Evolutionary conservation across 2,888 invertebrate species (phyloP), one percentile per base, ranked within the genome.

Genomic region (Isoperla grammatica): DNA sequence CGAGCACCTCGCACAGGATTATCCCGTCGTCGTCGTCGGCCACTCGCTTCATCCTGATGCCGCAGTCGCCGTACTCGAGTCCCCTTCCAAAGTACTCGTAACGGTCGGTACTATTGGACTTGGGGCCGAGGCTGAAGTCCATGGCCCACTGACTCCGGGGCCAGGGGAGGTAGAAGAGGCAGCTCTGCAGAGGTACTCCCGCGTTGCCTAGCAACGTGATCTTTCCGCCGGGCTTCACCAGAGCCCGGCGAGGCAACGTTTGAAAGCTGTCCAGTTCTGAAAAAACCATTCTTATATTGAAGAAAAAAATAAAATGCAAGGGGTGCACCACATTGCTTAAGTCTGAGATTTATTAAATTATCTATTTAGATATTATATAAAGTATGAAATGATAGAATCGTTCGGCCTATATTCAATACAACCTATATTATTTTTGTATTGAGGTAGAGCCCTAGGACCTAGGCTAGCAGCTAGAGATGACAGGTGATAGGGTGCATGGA

Each of bases 121-220:
- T 8, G 13, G 35, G 29, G 4, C 49, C 35, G 4, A 20, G 35
- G 29, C 49, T 50, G 49, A 50, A 35, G 35, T 50, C 49, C 11
- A 50, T 50, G 29, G 29, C 4, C 29, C 29, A 29, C 23, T 35
- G 22, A 12, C 29, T 20, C 23, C 29, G 15, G 23, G n/a, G 15
- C 23, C 29, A 29, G n/a, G 49, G 29, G 29, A 29, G 49, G 49
- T 35, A 50, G 49, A 50, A 50, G 29, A 29, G 23, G 35, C 49
- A 50, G 49, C 15, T 29, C 9, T 15, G 15, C 9, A 55, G 15
- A 4, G 55, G 55, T 2, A n/a, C 42, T 11, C 23, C 22, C 3
- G 55, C 39, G 19, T 39, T 9, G 4, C 55, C 55, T 2, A 55
- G 42, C 19, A 43, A 40, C 11, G 23, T 22, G 6, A 43, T 19